Conservation (phyloP, 2,113 vertebrate genomes). For the Pteronura brasiliensis region DNA sequence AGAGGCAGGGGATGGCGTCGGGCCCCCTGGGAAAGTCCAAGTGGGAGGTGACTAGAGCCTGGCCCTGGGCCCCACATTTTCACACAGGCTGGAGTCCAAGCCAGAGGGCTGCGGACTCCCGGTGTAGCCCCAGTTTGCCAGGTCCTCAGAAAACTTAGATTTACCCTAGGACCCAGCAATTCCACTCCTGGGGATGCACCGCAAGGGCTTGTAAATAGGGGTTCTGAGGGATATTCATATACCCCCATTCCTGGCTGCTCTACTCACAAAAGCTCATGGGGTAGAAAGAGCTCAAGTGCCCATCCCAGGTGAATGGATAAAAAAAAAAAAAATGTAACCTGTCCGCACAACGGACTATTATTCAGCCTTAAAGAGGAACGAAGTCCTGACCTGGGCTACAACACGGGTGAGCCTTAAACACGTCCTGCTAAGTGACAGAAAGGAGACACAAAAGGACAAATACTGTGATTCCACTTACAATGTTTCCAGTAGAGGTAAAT, state of each 20-base stretch:
- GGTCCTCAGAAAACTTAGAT: not conserved
- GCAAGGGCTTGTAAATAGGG: too few species aligned
- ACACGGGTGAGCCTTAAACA: not conserved
- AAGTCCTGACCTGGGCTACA: accelerated
- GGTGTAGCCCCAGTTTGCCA: accelerated
- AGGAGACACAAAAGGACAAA: not conserved
- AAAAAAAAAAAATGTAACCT: accelerated
- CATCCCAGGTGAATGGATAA: accelerated
- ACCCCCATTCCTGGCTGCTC: accelerated
- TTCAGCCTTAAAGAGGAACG: not conserved
- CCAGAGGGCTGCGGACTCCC: accelerated
- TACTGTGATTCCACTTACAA: accelerated
- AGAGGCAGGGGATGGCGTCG: not conserved
- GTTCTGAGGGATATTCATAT: not conserved
- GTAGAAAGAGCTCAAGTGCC: not conserved
- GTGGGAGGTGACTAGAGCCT: not conserved
- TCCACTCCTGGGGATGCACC: too few species aligned
- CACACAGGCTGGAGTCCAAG: not conserved
- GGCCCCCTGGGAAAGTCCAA: not conserved
- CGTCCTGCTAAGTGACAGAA: not conserved
- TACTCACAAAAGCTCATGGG: accelerated
- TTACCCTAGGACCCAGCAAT: accelerated
- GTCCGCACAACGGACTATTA: accelerated
- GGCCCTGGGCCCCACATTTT: accelerated
- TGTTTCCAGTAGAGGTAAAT: accelerated